Evolutionary conservation across 2,797 vertebrate species (phyloP).

Genomic region (Iguana delicatissima): DNA sequence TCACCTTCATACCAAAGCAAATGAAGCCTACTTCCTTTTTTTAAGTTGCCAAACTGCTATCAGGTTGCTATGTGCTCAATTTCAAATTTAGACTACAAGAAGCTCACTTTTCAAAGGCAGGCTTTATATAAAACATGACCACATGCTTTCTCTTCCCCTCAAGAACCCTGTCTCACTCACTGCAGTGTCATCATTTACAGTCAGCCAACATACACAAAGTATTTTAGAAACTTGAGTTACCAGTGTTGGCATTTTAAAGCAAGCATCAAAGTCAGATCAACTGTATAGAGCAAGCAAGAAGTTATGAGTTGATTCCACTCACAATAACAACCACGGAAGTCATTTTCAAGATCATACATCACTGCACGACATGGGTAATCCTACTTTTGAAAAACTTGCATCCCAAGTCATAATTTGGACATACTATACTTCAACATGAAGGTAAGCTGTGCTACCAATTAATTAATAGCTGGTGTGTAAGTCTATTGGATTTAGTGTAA

Average conservation of each 20-base stretch:
- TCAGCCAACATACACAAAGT: background rate
- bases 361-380: background rate
- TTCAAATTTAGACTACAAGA: background rate
- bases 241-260: background rate
- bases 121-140: constrained; percentile 1
- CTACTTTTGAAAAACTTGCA: background rate
- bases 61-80: background rate
- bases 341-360: background rate
- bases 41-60: constrained; percentile 16
- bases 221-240: background rate
- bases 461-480: background rate
- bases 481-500: background rate
- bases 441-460: background rate
- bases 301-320: background rate
- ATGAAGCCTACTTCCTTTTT: constrained; percentile 22
- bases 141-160: background rate
- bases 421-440: background rate
- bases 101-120: constrained; percentile 1
- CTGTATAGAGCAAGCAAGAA: background rate
- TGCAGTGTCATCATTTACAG: background rate
- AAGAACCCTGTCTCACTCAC: background rate
- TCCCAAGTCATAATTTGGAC: background rate
- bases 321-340: background rate
- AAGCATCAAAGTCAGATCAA: background rate
- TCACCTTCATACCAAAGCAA: constrained; percentile 19